Percentiles rank a stretch among this genome's conserved stretches.
These are phyloP conservation scores for Carassius auratus DNA, from an alignment of 2,113 vertebrate genomes.

Conservation along the genomic window DNA sequence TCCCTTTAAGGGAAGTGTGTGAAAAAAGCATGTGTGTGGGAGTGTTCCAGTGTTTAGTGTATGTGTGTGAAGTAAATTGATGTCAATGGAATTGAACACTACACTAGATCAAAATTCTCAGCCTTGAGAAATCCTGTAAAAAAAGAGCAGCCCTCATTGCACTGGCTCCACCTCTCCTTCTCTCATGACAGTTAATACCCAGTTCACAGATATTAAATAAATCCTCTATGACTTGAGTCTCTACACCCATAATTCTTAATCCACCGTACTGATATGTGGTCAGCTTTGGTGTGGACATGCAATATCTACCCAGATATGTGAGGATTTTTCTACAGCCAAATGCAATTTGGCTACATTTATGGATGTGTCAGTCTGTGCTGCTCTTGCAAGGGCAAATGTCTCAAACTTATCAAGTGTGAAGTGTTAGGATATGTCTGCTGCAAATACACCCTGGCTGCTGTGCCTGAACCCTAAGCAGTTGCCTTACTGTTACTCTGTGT, in stretches of 20 bases:
- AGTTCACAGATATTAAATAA: conserved; percentile 13
- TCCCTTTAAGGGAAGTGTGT: not conserved
- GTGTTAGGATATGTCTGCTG: not conserved
- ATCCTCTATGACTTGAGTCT: conserved; percentile 22
- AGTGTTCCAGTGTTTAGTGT: not conserved
- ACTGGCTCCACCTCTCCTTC: not conserved
- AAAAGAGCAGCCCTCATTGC: conserved; percentile 2
- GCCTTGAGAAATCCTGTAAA: conserved; percentile 4
- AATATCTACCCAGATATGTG: not conserved
- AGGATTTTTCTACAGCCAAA: not conserved
- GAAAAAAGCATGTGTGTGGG: not conserved
- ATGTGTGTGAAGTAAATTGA: conserved; percentile 18
- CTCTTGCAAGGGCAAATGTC: conserved; percentile 2
- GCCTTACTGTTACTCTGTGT: not conserved
- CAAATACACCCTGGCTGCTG: not conserved
- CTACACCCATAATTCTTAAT: conserved; percentile 4
- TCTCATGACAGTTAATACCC: not conserved
- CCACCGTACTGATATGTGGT: conserved; percentile 19
- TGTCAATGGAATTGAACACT: not conserved
- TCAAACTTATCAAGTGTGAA: conserved; percentile 25
- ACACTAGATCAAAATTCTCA: conserved; percentile 22
- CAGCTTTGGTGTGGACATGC: not conserved
- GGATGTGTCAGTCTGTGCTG: conserved; percentile 26
- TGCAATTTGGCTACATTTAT: conserved; percentile 15
- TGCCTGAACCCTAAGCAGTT: not conserved